phyloP scores from a whole-genome alignment of 2,113 vertebrate genomes.

The Corynorhinus townsendii region DNA sequence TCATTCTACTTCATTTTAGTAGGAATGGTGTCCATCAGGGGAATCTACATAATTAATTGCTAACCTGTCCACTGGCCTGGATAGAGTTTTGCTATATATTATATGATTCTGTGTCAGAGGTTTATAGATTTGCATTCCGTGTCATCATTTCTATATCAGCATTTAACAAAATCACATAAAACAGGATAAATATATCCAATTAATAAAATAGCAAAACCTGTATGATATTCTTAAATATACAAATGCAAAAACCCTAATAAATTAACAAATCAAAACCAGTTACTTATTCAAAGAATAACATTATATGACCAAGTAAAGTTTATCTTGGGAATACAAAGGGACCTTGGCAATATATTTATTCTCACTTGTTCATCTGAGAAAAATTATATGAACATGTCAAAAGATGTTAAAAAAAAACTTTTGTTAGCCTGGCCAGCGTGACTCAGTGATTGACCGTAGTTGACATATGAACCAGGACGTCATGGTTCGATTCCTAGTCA shows the following conservation, averaged over 20 bases:
- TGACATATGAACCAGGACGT: too few relatives aligned
- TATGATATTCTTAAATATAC: not conserved
- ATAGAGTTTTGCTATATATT: not conserved
- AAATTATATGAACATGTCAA: constrained; percentile 8
- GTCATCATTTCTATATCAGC: not conserved
- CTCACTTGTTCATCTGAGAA: not conserved
- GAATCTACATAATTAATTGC: not conserved
- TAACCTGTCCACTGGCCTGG: not conserved
- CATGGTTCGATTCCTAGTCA: too few relatives aligned
- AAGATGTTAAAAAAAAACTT: not conserved
- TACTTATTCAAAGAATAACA: not conserved
- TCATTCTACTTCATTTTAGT: not conserved
- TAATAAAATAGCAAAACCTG: not conserved
- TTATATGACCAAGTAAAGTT: not conserved
- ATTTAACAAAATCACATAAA: not conserved
- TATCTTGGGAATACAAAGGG: not conserved
- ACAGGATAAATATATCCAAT: not conserved
- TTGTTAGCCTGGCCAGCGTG: not conserved
- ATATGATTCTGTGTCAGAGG: not conserved
- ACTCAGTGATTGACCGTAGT: not conserved
- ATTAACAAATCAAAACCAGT: not conserved
- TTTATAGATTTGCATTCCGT: not conserved
- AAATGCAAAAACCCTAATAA: constrained; percentile 19
- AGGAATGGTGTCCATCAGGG: not conserved
- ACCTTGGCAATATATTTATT: not conserved